phyloP scores from a whole-genome alignment of 2,888 invertebrate species.

The Andrena flavipes region DNA sequence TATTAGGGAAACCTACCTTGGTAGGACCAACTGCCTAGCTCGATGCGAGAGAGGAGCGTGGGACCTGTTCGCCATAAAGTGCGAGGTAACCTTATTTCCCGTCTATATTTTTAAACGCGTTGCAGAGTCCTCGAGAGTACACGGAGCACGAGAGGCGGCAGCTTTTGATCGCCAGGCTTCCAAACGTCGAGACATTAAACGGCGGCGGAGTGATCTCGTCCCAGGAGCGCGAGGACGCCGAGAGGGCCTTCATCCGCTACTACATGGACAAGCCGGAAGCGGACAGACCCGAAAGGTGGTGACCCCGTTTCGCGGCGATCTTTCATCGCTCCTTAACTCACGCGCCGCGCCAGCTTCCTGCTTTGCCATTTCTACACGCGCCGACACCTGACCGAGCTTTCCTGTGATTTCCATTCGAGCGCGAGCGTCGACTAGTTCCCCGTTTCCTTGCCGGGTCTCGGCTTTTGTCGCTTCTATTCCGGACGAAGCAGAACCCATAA shows the following conservation, averaged over 20 bases:
- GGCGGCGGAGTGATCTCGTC: conserved; percentile 94
- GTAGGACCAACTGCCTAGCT: not conserved
- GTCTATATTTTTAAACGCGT: not conserved
- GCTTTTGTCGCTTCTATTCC: conserved; percentile 42
- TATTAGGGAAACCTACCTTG: no score
- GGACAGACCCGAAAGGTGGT: conserved; percentile 91
- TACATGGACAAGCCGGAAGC: conserved; percentile 95
- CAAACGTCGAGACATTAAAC: conserved; percentile 94
- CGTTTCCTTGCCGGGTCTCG: conserved; percentile 2
- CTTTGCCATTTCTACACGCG: conserved; percentile 24
- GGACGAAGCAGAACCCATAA: conserved; percentile 41
- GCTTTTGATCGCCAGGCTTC: conserved; percentile 94
- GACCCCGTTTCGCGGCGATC: not conserved
- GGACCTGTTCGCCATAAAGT: not conserved
- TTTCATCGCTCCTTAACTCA: not conserved
- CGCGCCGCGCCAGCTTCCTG: conserved; percentile 11
- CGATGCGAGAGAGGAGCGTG: not conserved
- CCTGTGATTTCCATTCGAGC: conserved; percentile 8
- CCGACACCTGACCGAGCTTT: not conserved
- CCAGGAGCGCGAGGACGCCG: conserved; percentile 96
- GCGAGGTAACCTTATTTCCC: not conserved
- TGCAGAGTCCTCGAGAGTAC: conserved; percentile 88
- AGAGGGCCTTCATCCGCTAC: conserved; percentile 96
- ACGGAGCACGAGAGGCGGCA: conserved; percentile 96
- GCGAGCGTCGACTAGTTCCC: not conserved